Evolutionary conservation across 1,140 invertebrate species (phyloP).

Genomic region (Matsumurasca onukii): DNA sequence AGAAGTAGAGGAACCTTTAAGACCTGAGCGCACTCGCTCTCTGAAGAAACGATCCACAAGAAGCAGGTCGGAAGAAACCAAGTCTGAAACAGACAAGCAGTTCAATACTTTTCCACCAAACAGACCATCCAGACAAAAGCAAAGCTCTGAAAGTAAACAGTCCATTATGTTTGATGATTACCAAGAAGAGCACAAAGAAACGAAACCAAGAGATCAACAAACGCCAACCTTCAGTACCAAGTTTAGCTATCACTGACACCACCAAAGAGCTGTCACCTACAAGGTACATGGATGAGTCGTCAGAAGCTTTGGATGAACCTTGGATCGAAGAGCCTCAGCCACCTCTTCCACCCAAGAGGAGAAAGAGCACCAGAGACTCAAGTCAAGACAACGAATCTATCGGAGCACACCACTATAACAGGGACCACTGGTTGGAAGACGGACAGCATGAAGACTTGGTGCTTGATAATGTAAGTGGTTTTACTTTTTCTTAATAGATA

Average conservation of each 20-base stretch:
- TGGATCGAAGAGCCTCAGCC: conserved; percentile 39
- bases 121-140: conserved; percentile 47
- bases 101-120: conserved; percentile 47
- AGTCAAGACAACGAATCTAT: conserved; percentile 30
- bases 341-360: conserved; percentile 36
- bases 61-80: conserved; percentile 40
- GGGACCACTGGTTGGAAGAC: conserved; percentile 36
- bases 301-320: conserved; percentile 35
- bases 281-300: conserved; percentile 39
- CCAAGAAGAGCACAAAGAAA: conserved; percentile 40
- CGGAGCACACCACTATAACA: conserved; percentile 24
- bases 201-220: conserved; percentile 39
- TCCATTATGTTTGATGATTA: conserved; percentile 21
- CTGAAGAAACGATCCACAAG: conserved; percentile 44
- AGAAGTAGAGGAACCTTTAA: conserved; percentile 35
- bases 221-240: conserved; percentile 30
- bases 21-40: conserved; percentile 41
- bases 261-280: conserved; percentile 29
- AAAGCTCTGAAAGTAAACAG: conserved; percentile 39
- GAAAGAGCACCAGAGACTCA: conserved; percentile 22
- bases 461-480: conserved; percentile 32
- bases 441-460: conserved; percentile 28
- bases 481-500: too few species aligned
- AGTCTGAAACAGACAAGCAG: conserved; percentile 36
- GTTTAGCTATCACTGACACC: conserved; percentile 31